Percentiles rank a stretch among this genome's conserved stretches.
Conservation (phyloP, 2,113 vertebrate genomes). For the Mus pahari region DNA sequence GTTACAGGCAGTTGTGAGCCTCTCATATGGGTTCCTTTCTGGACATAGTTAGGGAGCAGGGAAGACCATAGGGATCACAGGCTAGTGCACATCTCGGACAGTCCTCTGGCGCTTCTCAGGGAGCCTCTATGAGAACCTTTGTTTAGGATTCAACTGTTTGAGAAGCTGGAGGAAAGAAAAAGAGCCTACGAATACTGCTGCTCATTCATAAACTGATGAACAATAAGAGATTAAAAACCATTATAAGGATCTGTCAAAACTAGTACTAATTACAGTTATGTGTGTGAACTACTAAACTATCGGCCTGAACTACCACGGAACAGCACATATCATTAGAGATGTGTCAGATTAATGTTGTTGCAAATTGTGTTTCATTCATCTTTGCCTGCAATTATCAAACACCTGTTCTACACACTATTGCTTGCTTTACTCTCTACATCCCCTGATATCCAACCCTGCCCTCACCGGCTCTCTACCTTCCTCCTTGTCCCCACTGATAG, state of each 20-base stretch:
- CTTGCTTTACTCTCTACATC: not conserved
- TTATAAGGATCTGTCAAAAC: constrained; percentile 65
- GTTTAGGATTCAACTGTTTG: not conserved
- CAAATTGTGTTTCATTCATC: constrained; percentile 73
- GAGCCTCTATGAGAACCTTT: not conserved
- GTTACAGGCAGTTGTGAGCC: not conserved
- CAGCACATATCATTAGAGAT: constrained; percentile 62
- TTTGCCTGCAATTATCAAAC: constrained; percentile 61
- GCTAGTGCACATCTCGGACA: not conserved
- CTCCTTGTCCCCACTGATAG: not conserved
- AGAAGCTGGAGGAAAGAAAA: not conserved
- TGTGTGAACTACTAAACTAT: constrained; percentile 57
- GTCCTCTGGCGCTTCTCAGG: not conserved
- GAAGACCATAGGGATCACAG: not conserved
- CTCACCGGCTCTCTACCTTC: not conserved
- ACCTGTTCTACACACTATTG: constrained; percentile 45
- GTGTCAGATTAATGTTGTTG: constrained; percentile 68
- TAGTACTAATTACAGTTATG: constrained; percentile 70
- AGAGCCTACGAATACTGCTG: not conserved
- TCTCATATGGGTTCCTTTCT: not conserved
- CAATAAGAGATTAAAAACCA: constrained; percentile 68
- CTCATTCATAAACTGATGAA: constrained; percentile 68
- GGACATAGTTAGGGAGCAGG: too few species aligned
- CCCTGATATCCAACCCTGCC: not conserved
- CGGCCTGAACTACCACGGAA: constrained; percentile 60